Evolutionary conservation across 2,797 vertebrate genomes (phyloP), one percentile per base, ranked within the genome.

Genomic region (Momotus momota): DNA sequence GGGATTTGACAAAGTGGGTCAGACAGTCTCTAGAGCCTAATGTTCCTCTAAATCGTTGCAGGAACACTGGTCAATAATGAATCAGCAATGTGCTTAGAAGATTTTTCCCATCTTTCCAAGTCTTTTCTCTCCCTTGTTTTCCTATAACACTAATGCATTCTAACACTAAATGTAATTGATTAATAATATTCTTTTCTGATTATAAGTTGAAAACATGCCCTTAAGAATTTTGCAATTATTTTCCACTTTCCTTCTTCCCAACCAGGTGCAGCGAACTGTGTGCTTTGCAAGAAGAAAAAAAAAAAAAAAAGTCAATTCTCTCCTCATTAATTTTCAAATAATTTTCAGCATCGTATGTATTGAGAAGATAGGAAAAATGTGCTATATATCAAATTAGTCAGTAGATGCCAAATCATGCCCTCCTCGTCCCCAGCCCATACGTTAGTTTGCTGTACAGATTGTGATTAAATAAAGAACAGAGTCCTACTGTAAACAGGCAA

Each of bases 331-430:
- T 95, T 96, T 81, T 86, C 51, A 93, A 91, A 91, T 81, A 83
- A 54, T 95, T 92, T 94, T 86, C 25, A 77, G 31, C 31, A 65
- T 88, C 21, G 2, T 40, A 65, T 21, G 16, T 54, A 93, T 77
- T 73, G n/a, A 84, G 77, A 80, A 91, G 67, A 88, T 67, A 67
- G 55, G 35, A 46, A 82, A 94, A 93, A 94, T 65, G 71, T 90
- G 88, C 64, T 86, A 64, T 74, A 70, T 90, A 92, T 86, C 86
- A 96, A 96, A 91, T 87, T 80, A 95, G 60, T 93, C 67, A 93
- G 78, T 84, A 73, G 83, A 78, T 88, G 73, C 58, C 78, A 95
- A 90, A 94, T 14, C 33, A 67, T 82, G 60, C 15, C 55, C 88
- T 45, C 19, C 41, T 92, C 3, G 2, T 38, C 90, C 73, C 78